Evolutionary conservation across 2,797 vertebrate genomes (phyloP).

Genomic region (Clarias laeviceps): DNA sequence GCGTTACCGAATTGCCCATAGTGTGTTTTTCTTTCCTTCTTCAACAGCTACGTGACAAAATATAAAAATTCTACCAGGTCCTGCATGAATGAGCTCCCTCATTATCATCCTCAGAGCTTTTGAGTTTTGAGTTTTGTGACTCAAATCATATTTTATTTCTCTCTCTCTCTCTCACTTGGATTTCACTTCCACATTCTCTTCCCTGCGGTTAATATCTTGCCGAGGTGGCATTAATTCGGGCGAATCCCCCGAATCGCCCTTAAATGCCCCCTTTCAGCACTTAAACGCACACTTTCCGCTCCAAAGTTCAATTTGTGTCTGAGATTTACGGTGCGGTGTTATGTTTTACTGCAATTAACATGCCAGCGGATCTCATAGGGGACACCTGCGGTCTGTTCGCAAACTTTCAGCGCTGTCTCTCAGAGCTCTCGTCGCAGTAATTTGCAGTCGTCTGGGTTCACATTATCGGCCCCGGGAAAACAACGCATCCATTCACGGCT

Average conservation of each 20-base stretch:
- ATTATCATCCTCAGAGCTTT: background rate
- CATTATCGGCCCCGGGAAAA: slow-evolving; percentile 33
- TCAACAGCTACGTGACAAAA: no score
- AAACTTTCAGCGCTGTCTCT: slow-evolving; percentile 27
- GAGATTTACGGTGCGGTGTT: slow-evolving; percentile 12
- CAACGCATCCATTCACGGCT: slow-evolving; percentile 41
- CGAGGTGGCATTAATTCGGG: background rate
- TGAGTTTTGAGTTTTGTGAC: no score
- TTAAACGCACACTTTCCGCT: background rate
- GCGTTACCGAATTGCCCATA: no score
- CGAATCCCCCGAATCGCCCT: background rate
- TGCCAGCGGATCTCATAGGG: slow-evolving; percentile 11
- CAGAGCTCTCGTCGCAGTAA: slow-evolving; percentile 17
- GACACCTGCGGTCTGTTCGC: slow-evolving; percentile 39
- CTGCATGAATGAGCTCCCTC: background rate
- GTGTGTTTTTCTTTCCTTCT: no score
- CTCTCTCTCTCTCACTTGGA: background rate
- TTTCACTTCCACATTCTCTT: background rate
- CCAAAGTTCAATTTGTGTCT: background rate
- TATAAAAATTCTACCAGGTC: no score
- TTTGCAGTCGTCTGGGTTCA: slow-evolving; percentile 24
- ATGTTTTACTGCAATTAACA: slow-evolving; percentile 30
- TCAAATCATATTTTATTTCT: background rate
- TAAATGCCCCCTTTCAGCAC: slow-evolving; percentile 11
- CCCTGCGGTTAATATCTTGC: background rate